A percentile compares a stretch with the other conserved stretches of the same genome.
Conservation (phyloP, 1,140 invertebrate species). For the Meloidogyne floridensis region DNA sequence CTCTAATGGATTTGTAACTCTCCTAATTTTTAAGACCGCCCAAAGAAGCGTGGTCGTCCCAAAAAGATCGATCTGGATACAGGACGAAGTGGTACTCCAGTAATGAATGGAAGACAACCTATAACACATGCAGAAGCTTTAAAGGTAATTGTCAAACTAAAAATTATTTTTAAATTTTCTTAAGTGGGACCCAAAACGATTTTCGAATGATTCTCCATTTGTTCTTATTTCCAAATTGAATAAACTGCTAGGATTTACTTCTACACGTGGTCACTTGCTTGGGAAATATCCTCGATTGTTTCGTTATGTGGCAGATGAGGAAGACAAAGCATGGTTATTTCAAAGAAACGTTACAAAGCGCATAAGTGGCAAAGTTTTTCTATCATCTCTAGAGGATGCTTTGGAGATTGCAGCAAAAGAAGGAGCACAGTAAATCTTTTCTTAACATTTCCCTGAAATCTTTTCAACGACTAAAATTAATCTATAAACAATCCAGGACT, state of each 20-base stretch:
- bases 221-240: constrained; percentile 54
- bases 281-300: constrained; percentile 54
- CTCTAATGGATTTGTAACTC: not conserved
- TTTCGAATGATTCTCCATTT: constrained; percentile 43
- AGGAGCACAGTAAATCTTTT: constrained; percentile 41
- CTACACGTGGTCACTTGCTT: constrained; percentile 49
- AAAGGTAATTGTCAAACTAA: constrained; percentile 35
- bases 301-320: constrained; percentile 55
- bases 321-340: constrained; percentile 55
- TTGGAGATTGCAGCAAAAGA: constrained; percentile 46
- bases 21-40: constrained; percentile 15
- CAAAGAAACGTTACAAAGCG: constrained; percentile 40
- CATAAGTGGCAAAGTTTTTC: constrained; percentile 53
- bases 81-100: constrained; percentile 48
- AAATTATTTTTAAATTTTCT: not conserved
- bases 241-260: constrained; percentile 39
- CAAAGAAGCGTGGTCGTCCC: constrained; percentile 54
- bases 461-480: not conserved
- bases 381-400: constrained; percentile 50
- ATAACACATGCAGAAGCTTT: constrained; percentile 44
- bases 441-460: not conserved
- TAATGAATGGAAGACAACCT: constrained; percentile 51
- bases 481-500: constrained; percentile 30
- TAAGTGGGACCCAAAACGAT: constrained; percentile 53
- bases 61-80: constrained; percentile 55